phyloP scores from a whole-genome alignment of 2,113 vertebrate species.

The Oceanites oceanicus region DNA sequence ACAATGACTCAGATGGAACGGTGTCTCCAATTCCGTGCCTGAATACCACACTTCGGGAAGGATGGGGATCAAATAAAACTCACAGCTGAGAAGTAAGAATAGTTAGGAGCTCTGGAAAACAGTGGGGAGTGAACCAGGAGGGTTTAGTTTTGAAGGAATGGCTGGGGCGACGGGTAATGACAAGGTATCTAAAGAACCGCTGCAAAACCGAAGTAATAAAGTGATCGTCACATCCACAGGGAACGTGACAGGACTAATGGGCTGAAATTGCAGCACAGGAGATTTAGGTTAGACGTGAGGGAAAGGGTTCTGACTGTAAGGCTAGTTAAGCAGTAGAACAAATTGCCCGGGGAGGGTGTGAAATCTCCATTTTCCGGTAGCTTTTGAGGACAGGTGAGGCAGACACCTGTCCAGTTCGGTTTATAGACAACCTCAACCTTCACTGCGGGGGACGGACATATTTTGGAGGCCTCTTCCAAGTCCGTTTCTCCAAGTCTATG shows the following conservation, averaged over 20 bases:
- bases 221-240: neutral
- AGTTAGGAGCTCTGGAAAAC: neutral
- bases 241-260: neutral
- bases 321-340: neutral
- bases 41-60: neutral
- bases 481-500: neutral
- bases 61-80: neutral
- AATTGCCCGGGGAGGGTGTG: neutral
- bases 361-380: neutral
- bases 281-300: neutral
- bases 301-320: neutral
- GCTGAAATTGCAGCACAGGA: neutral
- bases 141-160: neutral
- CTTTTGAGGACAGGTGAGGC: neutral
- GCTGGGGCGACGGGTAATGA: neutral
- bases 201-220: neutral
- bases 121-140: neutral
- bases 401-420: neutral
- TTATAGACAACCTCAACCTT: neutral
- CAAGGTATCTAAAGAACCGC: neutral
- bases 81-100: neutral
- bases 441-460: accelerated
- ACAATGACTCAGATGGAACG: neutral
- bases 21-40: neutral
- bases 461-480: neutral